Conservation (phyloP, 2,888 invertebrate genomes). For the Osmoderma eremita region DNA sequence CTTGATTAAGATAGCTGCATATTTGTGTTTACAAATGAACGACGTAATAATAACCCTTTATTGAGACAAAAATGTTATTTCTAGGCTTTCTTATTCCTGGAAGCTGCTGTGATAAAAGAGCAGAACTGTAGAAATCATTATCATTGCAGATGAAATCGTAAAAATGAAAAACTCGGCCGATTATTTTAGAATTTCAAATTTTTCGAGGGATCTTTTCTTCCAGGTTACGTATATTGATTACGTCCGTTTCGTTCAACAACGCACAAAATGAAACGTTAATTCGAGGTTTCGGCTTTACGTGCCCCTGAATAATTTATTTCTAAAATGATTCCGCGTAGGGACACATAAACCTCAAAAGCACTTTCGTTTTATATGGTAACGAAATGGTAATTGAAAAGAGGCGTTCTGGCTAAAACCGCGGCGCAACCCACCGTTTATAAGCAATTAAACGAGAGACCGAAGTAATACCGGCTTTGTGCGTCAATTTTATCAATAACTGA, state of each 20-base stretch:
- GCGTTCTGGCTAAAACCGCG: not conserved
- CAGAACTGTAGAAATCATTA: no score
- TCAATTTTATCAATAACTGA: constrained; percentile 11
- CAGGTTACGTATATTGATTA: constrained; percentile 1
- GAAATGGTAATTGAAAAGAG: constrained; percentile 23
- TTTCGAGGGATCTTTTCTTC: not conserved
- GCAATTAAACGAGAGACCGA: constrained; percentile 13
- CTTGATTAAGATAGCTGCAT: no score
- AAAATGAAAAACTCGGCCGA: no score
- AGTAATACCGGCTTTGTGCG: not conserved
- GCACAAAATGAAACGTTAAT: constrained; percentile 6
- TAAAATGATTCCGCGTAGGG: constrained; percentile 26
- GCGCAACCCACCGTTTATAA: not conserved
- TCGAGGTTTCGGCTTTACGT: constrained; percentile 12
- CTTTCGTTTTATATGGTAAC: constrained; percentile 27
- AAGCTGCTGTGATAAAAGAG: no score
- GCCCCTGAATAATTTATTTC: constrained; percentile 26
- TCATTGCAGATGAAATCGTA: no score
- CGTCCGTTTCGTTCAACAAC: not conserved
- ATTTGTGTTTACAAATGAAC: no score
- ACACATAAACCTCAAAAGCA: constrained; percentile 23
- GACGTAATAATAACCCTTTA: no score
- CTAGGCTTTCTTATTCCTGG: no score
- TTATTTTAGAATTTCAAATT: no score
- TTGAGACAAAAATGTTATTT: no score